These are phyloP conservation scores for Cyprinodon variegatus DNA, from an alignment of 2,113 vertebrate genomes.

Conservation along the genomic window DNA sequence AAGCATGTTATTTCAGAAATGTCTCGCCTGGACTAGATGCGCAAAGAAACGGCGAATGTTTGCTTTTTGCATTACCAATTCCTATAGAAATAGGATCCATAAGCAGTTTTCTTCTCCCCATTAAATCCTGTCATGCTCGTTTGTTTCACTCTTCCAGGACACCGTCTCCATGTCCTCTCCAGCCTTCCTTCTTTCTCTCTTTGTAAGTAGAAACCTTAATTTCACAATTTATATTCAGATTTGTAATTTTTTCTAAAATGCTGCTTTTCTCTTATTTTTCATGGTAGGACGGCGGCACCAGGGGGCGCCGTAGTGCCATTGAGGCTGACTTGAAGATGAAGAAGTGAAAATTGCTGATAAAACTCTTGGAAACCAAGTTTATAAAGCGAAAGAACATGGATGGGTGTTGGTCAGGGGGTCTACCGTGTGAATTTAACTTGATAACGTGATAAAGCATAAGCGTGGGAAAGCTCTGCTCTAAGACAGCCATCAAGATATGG, in stretches of 20 bases:
- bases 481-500: conserved; percentile 46
- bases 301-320: conserved; percentile 97
- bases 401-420: conserved; percentile 25
- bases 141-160: conserved; percentile 91
- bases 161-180: conserved; percentile 98
- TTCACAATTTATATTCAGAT: background rate
- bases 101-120: background rate
- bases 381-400: conserved; percentile 9
- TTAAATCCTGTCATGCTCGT: conserved; percentile 39
- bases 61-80: background rate
- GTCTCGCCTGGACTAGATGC: background rate
- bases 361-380: conserved; percentile 1
- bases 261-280: background rate
- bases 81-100: background rate
- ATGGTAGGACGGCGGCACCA: conserved; percentile 91
- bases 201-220: conserved; percentile 86
- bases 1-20: conserved; percentile 12
- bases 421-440: conserved; percentile 35
- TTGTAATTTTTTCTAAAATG: background rate
- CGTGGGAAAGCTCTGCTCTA: conserved; percentile 34
- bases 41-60: background rate
- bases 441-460: conserved; percentile 20
- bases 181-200: conserved; percentile 99
- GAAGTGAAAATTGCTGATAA: conserved; percentile 80
- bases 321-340: conserved; percentile 99